Base-by-base conservation (phyloP, 1,140 invertebrate genomes). In the Zelostemma sp. region DNA sequence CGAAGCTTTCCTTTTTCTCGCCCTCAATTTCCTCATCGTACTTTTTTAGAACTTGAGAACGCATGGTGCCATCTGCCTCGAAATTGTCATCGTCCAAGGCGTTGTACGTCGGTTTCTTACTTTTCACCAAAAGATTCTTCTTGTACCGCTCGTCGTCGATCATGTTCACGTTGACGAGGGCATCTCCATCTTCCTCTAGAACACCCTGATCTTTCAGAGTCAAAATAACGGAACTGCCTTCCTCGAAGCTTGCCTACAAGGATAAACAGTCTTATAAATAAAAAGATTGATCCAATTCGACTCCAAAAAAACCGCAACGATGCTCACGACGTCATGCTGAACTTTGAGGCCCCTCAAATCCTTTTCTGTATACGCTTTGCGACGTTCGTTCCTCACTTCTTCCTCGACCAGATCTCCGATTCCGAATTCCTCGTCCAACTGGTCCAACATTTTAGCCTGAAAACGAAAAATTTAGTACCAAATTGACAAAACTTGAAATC, bases 1-100 rank as follows among this genome's bases (percentile, higher is more conserved):
- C 82, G 86, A 99, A 99, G 41, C 89, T 92, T 41, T 92, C 89
- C 54, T 89, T 90, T 74, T 93, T 92, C 47, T 86, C 85, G 1
- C 95, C 95, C 43, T 93, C 90, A 40, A 99, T 93, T 84, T 98
- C 96, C 79, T 98, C 97, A 84, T 99, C 96, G 84, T 99, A 99
- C 87, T 99, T 98, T 59, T 91, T 86, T 5, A 99, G 87, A 79
- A 76, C 88, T 78, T 85, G 91, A 87, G 79, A 91, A 74, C 83
- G 89, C 68, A 91, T 86, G 78, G 93, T 89, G 53, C 95, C 94
- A 80, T 90, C 90, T 74, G 95, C 91, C 85, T 97, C 94, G 50
- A 90, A 90, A 75, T 96, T 92, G 72, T 93, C 90, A 59, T 97
- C 95, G 80, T 97, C 95, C 78, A 95, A 97, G 1, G 94, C 93